phyloP scores from a whole-genome alignment of 2,888 invertebrate genomes.

The Cheilosia soror region DNA sequence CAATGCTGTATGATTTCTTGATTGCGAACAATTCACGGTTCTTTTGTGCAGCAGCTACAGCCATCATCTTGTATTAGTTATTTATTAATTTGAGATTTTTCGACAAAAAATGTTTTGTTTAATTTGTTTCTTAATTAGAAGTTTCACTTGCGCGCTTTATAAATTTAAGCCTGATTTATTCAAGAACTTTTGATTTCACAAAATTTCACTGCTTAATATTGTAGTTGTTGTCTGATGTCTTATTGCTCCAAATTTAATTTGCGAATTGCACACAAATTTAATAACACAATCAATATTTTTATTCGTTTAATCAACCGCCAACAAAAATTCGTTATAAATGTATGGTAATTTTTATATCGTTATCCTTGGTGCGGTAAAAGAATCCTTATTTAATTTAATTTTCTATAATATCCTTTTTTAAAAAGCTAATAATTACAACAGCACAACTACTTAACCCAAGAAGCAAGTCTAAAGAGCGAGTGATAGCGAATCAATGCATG shows the following conservation, averaged over 20 bases:
- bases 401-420: slow-evolving; percentile 68
- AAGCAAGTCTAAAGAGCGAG: slow-evolving; percentile 86
- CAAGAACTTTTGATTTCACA: slow-evolving; percentile 61
- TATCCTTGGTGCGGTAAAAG: slow-evolving; percentile 62
- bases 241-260: slow-evolving; percentile 67
- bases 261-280: slow-evolving; percentile 58
- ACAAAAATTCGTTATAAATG: slow-evolving; percentile 62
- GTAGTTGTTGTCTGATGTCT: slow-evolving; percentile 73
- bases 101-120: slow-evolving; percentile 53
- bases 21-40: slow-evolving; percentile 98
- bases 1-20: slow-evolving; percentile 98
- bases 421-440: slow-evolving; percentile 83
- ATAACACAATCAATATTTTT: slow-evolving; percentile 46
- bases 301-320: slow-evolving; percentile 30
- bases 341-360: slow-evolving; percentile 47
- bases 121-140: slow-evolving; percentile 33
- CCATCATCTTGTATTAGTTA: slow-evolving; percentile 87
- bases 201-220: slow-evolving; percentile 71
- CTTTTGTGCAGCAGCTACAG: slow-evolving; percentile 96
- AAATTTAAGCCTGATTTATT: slow-evolving; percentile 67
- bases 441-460: slow-evolving; percentile 81
- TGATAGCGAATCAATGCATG: slow-evolving; percentile 89
- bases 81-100: slow-evolving; percentile 77
- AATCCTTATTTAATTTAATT: slow-evolving; percentile 77
- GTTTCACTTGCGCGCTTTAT: slow-evolving; percentile 60